Percentiles rank a stretch among this genome's conserved stretches.
Evolutionary conservation across 2,113 vertebrate genomes (phyloP).

Genomic region (Panurus biarmicus): DNA sequence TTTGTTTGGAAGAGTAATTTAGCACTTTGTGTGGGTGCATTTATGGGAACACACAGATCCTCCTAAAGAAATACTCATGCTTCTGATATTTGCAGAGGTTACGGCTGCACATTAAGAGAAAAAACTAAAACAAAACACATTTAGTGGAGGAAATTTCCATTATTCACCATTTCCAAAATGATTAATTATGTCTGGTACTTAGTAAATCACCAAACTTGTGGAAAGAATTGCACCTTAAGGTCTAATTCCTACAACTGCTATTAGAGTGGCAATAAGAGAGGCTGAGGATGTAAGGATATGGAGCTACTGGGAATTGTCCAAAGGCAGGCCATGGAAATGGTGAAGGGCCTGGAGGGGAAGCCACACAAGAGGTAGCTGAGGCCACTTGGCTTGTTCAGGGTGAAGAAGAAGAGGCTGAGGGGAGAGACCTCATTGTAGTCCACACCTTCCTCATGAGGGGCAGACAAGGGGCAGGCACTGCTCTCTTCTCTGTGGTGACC

Average conservation of each 20-base stretch:
- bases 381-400: neutral
- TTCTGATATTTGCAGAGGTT: neutral
- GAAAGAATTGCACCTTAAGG: neutral
- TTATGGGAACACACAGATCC: neutral
- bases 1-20: slow-evolving; percentile 3
- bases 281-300: neutral
- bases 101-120: neutral
- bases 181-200: neutral
- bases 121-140: neutral
- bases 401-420: neutral
- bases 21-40: neutral
- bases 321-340: neutral
- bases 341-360: neutral
- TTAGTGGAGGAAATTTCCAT: neutral
- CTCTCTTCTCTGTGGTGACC: neutral
- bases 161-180: neutral
- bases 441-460: neutral
- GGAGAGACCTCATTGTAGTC: neutral
- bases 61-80: neutral
- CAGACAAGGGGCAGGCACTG: neutral
- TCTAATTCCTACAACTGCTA: neutral
- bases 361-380: neutral
- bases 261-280: neutral
- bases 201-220: neutral
- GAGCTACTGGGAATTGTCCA: neutral